Evolutionary conservation across 2,888 invertebrate species (phyloP), one percentile per base, ranked within the genome.

Genomic region (Stegana nigrithorax): DNA sequence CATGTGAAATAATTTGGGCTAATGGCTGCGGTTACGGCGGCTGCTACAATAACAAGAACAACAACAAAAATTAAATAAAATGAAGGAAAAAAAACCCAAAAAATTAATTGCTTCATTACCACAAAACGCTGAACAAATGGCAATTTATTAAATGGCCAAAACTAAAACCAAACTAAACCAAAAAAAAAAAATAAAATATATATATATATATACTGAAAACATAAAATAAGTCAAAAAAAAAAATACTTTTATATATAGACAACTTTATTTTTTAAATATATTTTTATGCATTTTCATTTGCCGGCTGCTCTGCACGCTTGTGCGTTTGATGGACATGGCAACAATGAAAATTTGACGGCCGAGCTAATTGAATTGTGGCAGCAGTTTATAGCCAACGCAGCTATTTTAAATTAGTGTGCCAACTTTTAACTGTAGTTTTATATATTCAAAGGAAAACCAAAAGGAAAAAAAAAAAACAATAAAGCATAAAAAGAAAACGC

Each of bases 291-390:
- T 12, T 50, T 21, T 26, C n/a, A 4, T 25, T 25, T 25, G 21
- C 25, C 3, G 19, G 14, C 7, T 8, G 29, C 27, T 27, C 12
- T 39, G 56, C 56, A 5, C 50, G 32, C 62, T 39, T 44, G 17
- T 44, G 17, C 32, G 50, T 56, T 57, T 73, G 70, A 72, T 72
- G 70, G 74, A 73, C 75, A 71, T 66, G 64, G 66, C 57, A 62
- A 72, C 68, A 69, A 66, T 71, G 72, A 69, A 72, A 71, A 72
- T 78, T 81, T 80, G 81, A 81, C 80, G 76, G 76, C 53, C 65
- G 70, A 70, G 80, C 81, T 80, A 80, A 80, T 80, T 80, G 80
- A 81, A 81, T 77, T 76, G 78, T 80, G 71, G 62, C 65, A n/a
- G 50, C 44, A 26, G 19, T 47, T 62, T 66, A 50, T 50, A 1